These are phyloP conservation scores for Orius insidiosus DNA, from an alignment of 1,140 invertebrate species.

Conservation along the genomic window DNA sequence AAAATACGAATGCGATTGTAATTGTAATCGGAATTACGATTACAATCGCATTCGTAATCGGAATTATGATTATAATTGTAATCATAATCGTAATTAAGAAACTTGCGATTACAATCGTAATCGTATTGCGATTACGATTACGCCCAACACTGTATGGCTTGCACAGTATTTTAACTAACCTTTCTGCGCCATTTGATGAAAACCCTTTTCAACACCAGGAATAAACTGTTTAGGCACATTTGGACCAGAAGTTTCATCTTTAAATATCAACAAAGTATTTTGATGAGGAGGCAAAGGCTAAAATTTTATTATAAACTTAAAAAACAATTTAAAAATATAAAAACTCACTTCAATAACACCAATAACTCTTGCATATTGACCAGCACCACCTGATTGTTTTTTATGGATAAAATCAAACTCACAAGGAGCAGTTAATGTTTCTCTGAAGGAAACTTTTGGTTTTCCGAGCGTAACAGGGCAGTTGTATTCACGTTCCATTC, in stretches of 20 bases:
- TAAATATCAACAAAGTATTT: constrained; percentile 78
- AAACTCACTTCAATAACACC: constrained; percentile 64
- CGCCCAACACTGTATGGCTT: too few relatives aligned
- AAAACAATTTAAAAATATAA: not conserved
- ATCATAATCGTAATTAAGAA: too few relatives aligned
- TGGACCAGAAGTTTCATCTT: constrained; percentile 82
- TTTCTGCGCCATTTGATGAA: constrained; percentile 35
- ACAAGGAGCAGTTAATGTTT: constrained; percentile 51
- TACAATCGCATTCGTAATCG: too few relatives aligned
- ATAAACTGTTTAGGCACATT: constrained; percentile 90
- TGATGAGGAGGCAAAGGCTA: constrained; percentile 62
- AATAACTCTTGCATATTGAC: constrained; percentile 82
- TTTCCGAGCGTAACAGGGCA: constrained; percentile 86
- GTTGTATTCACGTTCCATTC: constrained; percentile 93
- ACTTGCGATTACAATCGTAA: too few relatives aligned
- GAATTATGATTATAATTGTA: too few relatives aligned
- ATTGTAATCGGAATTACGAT: too few relatives aligned
- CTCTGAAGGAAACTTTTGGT: constrained; percentile 90
- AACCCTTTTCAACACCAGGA: constrained; percentile 77
- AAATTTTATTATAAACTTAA: constrained; percentile 4
- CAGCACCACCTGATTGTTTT: constrained; percentile 90
- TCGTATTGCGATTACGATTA: too few relatives aligned
- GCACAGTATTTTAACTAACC: constrained; percentile 24
- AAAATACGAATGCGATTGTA: too few relatives aligned
- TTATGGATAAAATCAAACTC: constrained; percentile 94